A percentile compares a stretch with the other conserved stretches of the same genome.
Conservation (phyloP, 23 tunicate genomes). For the Ciona savignyi region DNA sequence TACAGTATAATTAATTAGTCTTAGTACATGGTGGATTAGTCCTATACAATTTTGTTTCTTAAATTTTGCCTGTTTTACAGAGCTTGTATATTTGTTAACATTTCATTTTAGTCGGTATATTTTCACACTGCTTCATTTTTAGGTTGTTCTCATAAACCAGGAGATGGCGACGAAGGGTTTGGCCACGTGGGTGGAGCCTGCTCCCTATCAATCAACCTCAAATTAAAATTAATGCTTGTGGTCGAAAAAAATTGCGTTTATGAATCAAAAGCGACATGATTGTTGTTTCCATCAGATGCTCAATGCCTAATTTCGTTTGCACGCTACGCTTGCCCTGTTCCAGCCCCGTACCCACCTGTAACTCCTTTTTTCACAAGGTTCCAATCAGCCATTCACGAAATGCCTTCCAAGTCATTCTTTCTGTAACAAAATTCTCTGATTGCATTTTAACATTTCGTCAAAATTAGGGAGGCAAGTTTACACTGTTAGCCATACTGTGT, state of each 20-base stretch:
- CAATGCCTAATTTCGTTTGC: not conserved
- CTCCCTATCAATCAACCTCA: constrained; percentile 13
- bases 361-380: not conserved
- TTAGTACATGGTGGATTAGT: no score
- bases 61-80: no score
- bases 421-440: not conserved
- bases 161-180: constrained; percentile 46
- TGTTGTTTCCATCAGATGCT: no score
- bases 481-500: not conserved
- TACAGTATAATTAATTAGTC: no score
- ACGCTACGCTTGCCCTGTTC: not conserved
- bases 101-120: not conserved
- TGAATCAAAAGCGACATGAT: no score
- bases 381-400: no score
- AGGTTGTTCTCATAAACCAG: constrained; percentile 42
- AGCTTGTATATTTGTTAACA: no score
- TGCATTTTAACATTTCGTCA: not conserved
- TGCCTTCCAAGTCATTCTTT: not conserved
- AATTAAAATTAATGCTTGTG: not conserved
- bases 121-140: not conserved
- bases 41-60: no score
- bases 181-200: constrained; percentile 60
- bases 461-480: no score
- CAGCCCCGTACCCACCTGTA: not conserved
- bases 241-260: not conserved